phyloP scores from a whole-genome alignment of 2,113 vertebrate genomes.

The Isichthys henryi region DNA sequence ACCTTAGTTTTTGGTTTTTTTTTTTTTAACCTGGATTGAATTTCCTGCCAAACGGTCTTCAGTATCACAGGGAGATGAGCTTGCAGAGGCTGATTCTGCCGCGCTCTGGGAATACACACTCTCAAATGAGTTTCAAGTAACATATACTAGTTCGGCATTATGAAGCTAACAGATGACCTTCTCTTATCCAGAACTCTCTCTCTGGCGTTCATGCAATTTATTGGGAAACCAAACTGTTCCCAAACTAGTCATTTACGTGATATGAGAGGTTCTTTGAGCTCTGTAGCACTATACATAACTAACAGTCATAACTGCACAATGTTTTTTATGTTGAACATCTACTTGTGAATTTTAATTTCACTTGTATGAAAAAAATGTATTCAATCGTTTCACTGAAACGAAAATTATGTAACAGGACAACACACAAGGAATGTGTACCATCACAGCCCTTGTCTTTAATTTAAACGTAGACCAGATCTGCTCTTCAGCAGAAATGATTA shows the following conservation, averaged over 20 bases:
- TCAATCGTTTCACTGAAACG: background rate
- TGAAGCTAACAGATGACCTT: too few relatives aligned
- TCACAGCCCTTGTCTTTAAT: background rate
- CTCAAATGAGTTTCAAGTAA: background rate
- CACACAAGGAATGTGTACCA: background rate
- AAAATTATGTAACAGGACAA: background rate
- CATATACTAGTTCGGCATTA: background rate
- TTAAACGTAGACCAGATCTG: background rate
- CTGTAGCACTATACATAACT: background rate
- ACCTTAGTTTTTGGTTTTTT: background rate
- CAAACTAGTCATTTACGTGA: background rate
- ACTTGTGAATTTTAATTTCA: background rate
- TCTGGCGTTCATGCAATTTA: background rate
- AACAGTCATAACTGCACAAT: background rate
- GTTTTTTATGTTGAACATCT: background rate
- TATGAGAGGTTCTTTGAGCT: background rate
- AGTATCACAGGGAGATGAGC: background rate
- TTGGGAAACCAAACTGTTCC: background rate
- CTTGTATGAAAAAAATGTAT: background rate
- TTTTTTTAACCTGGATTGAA: background rate
- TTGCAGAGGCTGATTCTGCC: background rate
- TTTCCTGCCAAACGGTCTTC: background rate
- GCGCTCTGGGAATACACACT: background rate
- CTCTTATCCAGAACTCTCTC: too few relatives aligned
- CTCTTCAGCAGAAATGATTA: background rate